Evolutionary conservation across 2,888 invertebrate species (phyloP).

Genomic region (Esperia sulphurella): DNA sequence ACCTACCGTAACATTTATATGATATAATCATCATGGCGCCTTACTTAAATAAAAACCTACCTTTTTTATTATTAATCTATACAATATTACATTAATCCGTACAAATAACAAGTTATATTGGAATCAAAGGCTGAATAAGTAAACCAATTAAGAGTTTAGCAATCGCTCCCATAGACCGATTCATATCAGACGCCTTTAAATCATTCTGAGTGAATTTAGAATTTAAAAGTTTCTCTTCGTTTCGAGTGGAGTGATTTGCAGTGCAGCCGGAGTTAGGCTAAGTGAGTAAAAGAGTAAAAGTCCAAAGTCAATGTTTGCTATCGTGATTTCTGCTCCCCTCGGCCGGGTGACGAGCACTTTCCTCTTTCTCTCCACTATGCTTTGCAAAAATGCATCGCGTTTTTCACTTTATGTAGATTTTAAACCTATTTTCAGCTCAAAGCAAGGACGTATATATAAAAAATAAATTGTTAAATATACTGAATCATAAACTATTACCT

Average conservation of each 20-base stretch:
- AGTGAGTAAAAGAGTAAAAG: conserved; percentile 76
- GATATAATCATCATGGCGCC: too few species aligned
- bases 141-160: neutral
- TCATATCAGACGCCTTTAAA: conserved; percentile 45
- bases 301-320: conserved; percentile 76
- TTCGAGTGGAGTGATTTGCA: conserved; percentile 67
- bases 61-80: too few species aligned
- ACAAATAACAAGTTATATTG: neutral
- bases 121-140: neutral
- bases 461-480: too few species aligned
- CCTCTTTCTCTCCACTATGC: conserved; percentile 13
- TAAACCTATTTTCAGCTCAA: too few species aligned
- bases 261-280: conserved; percentile 61
- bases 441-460: too few species aligned
- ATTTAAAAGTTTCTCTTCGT: conserved; percentile 56
- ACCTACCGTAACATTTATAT: too few species aligned
- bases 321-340: conserved; percentile 69
- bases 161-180: conserved; percentile 17
- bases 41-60: too few species aligned
- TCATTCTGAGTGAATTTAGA: conserved; percentile 52
- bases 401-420: conserved; percentile 15
- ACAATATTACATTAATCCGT: too few species aligned
- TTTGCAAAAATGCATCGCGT: conserved; percentile 40
- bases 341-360: conserved; percentile 43
- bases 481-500: too few species aligned